Evolutionary conservation across 1,140 invertebrate species (phyloP).

Genomic region (Drosophila melanogaster): DNA sequence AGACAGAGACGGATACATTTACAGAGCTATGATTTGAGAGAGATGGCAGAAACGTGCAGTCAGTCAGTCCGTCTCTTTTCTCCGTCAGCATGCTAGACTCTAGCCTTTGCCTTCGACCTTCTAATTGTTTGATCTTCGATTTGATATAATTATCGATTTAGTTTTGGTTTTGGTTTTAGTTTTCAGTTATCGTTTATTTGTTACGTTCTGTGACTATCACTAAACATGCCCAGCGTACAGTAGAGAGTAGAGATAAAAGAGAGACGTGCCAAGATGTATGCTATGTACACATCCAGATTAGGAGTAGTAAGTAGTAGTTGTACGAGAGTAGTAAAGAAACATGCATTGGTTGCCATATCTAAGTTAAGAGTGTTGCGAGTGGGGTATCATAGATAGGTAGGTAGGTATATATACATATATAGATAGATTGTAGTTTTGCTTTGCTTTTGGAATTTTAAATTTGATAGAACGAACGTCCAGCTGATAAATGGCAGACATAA

Average conservation of each 20-base stretch:
- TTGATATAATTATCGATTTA: conserved; percentile 1
- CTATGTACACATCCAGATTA: conserved; percentile 44
- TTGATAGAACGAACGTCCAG: conserved; percentile 64
- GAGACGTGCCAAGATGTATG: conserved; percentile 52
- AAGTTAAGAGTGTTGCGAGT: conserved; percentile 45
- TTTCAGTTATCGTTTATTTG: conserved; percentile 10
- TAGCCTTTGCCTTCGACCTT: conserved; percentile 15
- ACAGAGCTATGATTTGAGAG: conserved; percentile 4
- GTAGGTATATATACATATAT: conserved; percentile 57
- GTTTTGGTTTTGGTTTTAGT: background rate
- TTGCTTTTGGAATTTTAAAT: conserved; percentile 75
- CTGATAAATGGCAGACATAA: conserved; percentile 82
- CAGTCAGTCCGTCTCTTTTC: conserved; percentile 31
- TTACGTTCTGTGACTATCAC: conserved; percentile 52
- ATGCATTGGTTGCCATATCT: conserved; percentile 66
- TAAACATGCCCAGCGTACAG: conserved; percentile 57
- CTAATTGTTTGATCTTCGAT: background rate
- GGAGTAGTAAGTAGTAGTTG: conserved; percentile 30
- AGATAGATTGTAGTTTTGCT: conserved; percentile 57
- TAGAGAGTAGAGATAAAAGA: conserved; percentile 45
- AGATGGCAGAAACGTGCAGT: conserved; percentile 35
- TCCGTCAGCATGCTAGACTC: conserved; percentile 9
- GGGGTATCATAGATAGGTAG: conserved; percentile 46
- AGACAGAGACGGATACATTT: conserved; percentile 45
- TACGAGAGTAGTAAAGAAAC: conserved; percentile 53